A percentile compares a stretch with the other conserved stretches of the same genome.
These are phyloP conservation scores for Bathynomus jamesi DNA, from an alignment of 1,140 invertebrate species.

Conservation along the genomic window DNA sequence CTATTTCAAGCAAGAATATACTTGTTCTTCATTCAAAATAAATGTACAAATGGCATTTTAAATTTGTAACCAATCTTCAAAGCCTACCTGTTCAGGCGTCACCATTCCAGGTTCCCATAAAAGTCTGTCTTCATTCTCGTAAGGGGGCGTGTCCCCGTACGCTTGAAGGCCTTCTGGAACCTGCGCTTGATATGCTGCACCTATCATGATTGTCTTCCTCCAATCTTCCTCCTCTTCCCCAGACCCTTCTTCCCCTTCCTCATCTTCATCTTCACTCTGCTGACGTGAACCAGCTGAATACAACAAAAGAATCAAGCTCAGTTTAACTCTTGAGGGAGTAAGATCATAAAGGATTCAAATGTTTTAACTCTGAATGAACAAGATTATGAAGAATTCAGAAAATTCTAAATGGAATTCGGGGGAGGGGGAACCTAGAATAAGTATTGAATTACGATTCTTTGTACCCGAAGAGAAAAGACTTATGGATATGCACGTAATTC, in stretches of 20 bases:
- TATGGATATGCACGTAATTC: too few relatives aligned
- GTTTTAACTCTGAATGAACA: background rate
- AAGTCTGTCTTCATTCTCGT: slow-evolving; percentile 93
- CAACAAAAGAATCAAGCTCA: slow-evolving; percentile 14
- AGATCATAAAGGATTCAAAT: background rate
- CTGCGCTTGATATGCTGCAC: slow-evolving; percentile 83
- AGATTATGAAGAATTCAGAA: too few relatives aligned
- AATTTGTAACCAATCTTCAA: background rate
- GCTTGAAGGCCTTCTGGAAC: slow-evolving; percentile 84
- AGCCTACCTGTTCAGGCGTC: slow-evolving; percentile 50
- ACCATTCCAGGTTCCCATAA: slow-evolving; percentile 81
- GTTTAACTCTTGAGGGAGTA: slow-evolving; percentile 6
- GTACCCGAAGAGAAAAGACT: too few relatives aligned
- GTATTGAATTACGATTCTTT: too few relatives aligned
- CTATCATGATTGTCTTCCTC: slow-evolving; percentile 82
- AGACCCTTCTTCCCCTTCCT: slow-evolving; percentile 39
- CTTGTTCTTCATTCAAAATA: too few relatives aligned
- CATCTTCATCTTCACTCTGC: slow-evolving; percentile 51
- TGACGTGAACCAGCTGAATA: slow-evolving; percentile 50
- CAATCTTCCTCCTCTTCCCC: slow-evolving; percentile 37
- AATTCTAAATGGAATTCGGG: too few relatives aligned
- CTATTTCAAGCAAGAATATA: too few relatives aligned
- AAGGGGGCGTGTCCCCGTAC: slow-evolving; percentile 79
- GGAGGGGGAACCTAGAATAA: too few relatives aligned
- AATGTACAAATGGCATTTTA: too few relatives aligned